Percentiles rank a stretch among this genome's conserved stretches.
Evolutionary conservation across 1,140 invertebrate genomes (phyloP).

Genomic region (Drosophila santomea): DNA sequence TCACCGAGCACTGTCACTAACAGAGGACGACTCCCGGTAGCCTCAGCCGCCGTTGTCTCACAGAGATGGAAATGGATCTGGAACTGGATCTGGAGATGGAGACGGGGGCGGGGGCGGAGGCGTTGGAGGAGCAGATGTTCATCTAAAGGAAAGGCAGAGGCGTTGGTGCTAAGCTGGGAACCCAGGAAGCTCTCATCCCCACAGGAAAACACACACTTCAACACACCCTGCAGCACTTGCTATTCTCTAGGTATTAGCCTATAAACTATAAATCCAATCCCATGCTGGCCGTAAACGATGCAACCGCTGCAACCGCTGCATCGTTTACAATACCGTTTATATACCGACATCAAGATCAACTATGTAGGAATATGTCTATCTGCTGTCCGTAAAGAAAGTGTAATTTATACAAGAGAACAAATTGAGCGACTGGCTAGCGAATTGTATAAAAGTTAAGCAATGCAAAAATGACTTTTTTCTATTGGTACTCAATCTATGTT

Average conservation of each 20-base stretch:
- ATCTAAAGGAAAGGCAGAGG: conserved; percentile 15
- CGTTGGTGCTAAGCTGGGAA: conserved; percentile 39
- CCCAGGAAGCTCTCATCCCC: conserved; percentile 30
- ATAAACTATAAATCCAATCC: conserved; percentile 7
- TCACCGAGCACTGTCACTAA: conserved; percentile 97
- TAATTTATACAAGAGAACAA: conserved; percentile 19
- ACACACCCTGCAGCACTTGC: conserved; percentile 17
- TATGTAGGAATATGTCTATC: background rate
- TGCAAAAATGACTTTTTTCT: conserved; percentile 3
- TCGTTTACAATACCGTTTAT: background rate
- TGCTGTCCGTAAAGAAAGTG: background rate
- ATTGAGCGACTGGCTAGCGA: conserved; percentile 5
- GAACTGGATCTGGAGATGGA: background rate
- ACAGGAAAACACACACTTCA: conserved; percentile 20
- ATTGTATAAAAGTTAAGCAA: conserved; percentile 19
- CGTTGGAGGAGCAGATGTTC: conserved; percentile 16
- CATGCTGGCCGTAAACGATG: background rate
- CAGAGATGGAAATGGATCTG: conserved; percentile 8
- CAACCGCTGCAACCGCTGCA: background rate
- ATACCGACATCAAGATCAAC: conserved; percentile 9
- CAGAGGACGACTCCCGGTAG: conserved; percentile 34
- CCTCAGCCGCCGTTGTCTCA: conserved; percentile 54
- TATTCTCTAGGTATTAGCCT: conserved; percentile 22
- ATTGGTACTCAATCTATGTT: conserved; percentile 40
- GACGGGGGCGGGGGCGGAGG: background rate